A percentile compares a stretch with the other conserved stretches of the same genome.
Conservation (phyloP, 2,888 invertebrate species). For the Ctenicera cuprea region DNA sequence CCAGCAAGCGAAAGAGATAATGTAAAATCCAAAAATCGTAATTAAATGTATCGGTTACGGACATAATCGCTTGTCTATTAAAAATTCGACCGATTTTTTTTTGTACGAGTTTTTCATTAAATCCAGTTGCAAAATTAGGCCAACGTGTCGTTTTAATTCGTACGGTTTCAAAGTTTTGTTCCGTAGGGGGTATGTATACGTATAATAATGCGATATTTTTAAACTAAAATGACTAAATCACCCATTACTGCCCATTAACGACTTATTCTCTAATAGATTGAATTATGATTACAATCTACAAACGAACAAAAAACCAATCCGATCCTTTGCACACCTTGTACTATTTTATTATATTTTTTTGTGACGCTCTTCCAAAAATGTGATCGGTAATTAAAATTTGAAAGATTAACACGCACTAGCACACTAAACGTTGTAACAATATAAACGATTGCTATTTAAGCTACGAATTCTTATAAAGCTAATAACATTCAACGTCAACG, state of each 20-base stretch:
- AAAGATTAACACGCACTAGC: conserved; percentile 53
- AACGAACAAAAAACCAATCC: conserved; percentile 26
- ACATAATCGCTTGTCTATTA: conserved; percentile 11
- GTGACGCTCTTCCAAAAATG: conserved; percentile 37
- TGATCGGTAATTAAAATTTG: conserved; percentile 51
- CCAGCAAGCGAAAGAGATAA: conserved; percentile 35
- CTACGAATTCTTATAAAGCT: conserved; percentile 57
- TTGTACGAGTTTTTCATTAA: conserved; percentile 7
- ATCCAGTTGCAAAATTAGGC: conserved; percentile 49
- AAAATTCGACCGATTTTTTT: conserved; percentile 7
- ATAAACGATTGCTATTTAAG: conserved; percentile 55
- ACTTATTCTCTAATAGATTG: conserved; percentile 38
- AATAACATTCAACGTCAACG: conserved; percentile 57
- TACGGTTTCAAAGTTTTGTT: conserved; percentile 38
- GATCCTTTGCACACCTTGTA: conserved; percentile 29
- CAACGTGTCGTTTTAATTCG: conserved; percentile 41
- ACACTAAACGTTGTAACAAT: conserved; percentile 55
- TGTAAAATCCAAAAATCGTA: conserved; percentile 25
- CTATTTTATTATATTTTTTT: background rate
- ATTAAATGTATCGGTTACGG: conserved; percentile 15
- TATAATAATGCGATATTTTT: conserved; percentile 37
- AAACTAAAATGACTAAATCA: conserved; percentile 51
- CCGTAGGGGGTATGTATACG: conserved; percentile 38
- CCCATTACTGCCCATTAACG: conserved; percentile 41
- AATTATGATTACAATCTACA: conserved; percentile 35